phyloP scores from a whole-genome alignment of 2,797 vertebrate genomes.

The Anas bernieri region DNA sequence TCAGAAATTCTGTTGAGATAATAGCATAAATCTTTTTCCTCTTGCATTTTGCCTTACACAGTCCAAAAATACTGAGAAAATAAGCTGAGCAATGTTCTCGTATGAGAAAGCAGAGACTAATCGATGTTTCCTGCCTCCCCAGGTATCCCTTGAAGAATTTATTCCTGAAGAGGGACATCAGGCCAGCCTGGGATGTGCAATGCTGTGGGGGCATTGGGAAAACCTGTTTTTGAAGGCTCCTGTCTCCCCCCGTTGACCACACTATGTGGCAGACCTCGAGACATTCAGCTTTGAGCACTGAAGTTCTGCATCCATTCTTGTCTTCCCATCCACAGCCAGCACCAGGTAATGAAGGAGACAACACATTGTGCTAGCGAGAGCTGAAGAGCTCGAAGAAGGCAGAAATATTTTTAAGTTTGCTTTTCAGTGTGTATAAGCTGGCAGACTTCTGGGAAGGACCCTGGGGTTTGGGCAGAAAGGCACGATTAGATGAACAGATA shows the following conservation, averaged over 20 bases:
- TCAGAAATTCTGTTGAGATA: neutral
- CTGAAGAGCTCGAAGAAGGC: neutral
- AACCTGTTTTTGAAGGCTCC: neutral
- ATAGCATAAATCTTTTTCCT: neutral
- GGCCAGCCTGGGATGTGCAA: neutral
- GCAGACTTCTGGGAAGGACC: neutral
- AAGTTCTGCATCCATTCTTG: neutral
- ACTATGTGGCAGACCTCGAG: neutral
- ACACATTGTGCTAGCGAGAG: neutral
- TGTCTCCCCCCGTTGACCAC: neutral
- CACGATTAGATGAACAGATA: neutral
- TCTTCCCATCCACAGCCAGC: neutral
- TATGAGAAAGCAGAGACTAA: neutral
- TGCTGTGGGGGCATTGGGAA: accelerated
- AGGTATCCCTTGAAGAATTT: neutral
- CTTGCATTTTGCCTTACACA: neutral
- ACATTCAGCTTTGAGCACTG: neutral
- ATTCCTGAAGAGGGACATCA: neutral
- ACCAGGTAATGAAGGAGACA: neutral
- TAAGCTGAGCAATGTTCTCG: neutral
- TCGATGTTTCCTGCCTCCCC: neutral
- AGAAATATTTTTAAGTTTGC: neutral
- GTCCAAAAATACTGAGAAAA: neutral
- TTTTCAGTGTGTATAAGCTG: neutral
- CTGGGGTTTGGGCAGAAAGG: neutral